These are phyloP conservation scores for Choloepus hoffmanni DNA, from an alignment of 2,113 vertebrate genomes.

Conservation along the genomic window DNA sequence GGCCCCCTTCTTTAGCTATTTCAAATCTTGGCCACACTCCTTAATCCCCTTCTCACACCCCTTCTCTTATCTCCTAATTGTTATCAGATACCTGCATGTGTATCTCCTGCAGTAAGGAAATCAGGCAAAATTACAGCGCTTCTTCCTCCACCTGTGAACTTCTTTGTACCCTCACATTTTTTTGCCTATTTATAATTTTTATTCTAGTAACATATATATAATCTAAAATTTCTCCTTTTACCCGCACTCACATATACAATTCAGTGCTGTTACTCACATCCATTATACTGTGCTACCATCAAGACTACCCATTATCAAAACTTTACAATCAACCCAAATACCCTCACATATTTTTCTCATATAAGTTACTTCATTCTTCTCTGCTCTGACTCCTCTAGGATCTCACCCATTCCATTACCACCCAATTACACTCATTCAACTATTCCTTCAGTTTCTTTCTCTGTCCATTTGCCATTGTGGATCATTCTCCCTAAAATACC, in stretches of 20 bases:
- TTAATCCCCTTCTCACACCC: background rate
- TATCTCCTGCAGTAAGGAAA: background rate
- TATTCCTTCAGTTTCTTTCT: background rate
- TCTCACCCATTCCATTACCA: background rate
- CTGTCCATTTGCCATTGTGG: background rate
- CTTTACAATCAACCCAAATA: background rate
- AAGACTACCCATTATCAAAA: too few relatives aligned
- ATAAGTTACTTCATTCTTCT: background rate
- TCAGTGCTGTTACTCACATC: too few relatives aligned
- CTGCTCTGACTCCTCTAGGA: background rate
- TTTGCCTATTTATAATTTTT: too few relatives aligned
- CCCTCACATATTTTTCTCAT: background rate
- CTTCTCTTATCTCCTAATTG: background rate
- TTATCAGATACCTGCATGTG: background rate
- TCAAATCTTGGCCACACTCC: background rate
- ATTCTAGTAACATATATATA: too few relatives aligned
- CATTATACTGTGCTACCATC: too few relatives aligned
- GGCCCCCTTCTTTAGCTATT: background rate
- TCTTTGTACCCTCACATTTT: background rate
- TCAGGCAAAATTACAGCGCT: background rate
- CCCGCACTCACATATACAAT: too few relatives aligned
- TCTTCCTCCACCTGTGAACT: background rate
- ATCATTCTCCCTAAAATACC: background rate
- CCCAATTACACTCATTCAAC: background rate
- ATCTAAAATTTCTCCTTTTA: too few relatives aligned